Percentiles rank a stretch among this genome's conserved stretches.
These are phyloP conservation scores for Cirrhinus mrigala DNA, from an alignment of 2,797 vertebrate species.

Conservation along the genomic window DNA sequence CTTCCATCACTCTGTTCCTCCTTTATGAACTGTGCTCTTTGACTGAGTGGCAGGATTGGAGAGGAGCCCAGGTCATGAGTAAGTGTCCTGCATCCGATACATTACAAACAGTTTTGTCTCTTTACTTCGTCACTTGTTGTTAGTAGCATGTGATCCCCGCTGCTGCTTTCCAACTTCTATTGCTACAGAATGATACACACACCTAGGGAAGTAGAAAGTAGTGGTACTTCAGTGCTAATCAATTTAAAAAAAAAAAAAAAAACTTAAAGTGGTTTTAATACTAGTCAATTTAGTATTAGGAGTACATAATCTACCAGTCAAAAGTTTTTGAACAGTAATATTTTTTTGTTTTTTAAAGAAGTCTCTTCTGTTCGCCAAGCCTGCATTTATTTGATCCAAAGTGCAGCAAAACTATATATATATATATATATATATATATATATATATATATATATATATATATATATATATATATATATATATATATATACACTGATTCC, in stretches of 20 bases:
- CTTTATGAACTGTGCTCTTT: conserved; percentile 33
- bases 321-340: too few species aligned
- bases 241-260: not conserved
- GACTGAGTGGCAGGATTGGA: conserved; percentile 42
- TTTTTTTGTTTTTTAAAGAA: too few species aligned
- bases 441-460: too few species aligned
- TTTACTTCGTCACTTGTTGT: conserved; percentile 4
- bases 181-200: not conserved
- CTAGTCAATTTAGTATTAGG: not conserved
- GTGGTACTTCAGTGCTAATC: not conserved
- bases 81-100: conserved; percentile 39
- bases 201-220: not conserved
- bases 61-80: conserved; percentile 42
- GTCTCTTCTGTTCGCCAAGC: too few species aligned
- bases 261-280: not conserved
- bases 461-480: too few species aligned
- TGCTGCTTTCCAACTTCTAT: not conserved
- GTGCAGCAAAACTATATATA: too few species aligned
- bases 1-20: conserved; percentile 25
- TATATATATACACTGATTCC: too few species aligned
- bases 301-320: not conserved
- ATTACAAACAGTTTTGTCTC: conserved; percentile 41
- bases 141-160: not conserved
- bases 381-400: too few species aligned
- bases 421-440: too few species aligned